These are phyloP conservation scores for Microctenopoma steveboyesi DNA, from an alignment of 2,797 vertebrate species.

Conservation along the genomic window DNA sequence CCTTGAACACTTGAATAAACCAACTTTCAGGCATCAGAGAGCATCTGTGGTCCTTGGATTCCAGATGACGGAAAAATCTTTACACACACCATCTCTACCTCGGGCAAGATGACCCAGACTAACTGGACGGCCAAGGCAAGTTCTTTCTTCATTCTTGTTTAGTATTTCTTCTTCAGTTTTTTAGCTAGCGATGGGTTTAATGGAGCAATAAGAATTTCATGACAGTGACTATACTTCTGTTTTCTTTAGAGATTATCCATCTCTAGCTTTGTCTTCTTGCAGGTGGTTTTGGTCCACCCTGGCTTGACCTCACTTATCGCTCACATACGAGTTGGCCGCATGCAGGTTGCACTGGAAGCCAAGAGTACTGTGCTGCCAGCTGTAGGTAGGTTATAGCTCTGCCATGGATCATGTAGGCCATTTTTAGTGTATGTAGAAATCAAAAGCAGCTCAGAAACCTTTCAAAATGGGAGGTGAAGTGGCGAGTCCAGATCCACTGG, in stretches of 20 bases:
- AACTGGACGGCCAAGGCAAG: constrained; percentile 89
- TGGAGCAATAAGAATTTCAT: too few relatives aligned
- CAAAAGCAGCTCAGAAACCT: too few relatives aligned
- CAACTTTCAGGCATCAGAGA: constrained; percentile 70
- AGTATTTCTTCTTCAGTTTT: too few relatives aligned
- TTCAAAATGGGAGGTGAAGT: too few relatives aligned
- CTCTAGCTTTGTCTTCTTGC: constrained; percentile 7
- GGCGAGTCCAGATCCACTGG: too few relatives aligned
- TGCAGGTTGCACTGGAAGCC: constrained; percentile 88
- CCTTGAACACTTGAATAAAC: not conserved
- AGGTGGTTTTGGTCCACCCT: constrained; percentile 86
- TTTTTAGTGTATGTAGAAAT: too few relatives aligned
- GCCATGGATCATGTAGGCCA: too few relatives aligned
- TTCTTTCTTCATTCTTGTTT: too few relatives aligned
- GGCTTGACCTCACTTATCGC: constrained; percentile 87
- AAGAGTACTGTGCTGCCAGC: constrained; percentile 85
- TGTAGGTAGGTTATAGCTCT: constrained; percentile 72
- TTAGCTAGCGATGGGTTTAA: too few relatives aligned
- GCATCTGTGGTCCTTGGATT: constrained; percentile 89
- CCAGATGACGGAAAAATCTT: constrained; percentile 89
- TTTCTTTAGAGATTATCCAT: too few relatives aligned
- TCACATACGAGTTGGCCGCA: constrained; percentile 85
- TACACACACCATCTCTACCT: constrained; percentile 87
- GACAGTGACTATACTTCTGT: too few relatives aligned
- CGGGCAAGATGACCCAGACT: constrained; percentile 86